Base-by-base conservation (phyloP, 2,888 invertebrate genomes). In the Myathropa florea region DNA sequence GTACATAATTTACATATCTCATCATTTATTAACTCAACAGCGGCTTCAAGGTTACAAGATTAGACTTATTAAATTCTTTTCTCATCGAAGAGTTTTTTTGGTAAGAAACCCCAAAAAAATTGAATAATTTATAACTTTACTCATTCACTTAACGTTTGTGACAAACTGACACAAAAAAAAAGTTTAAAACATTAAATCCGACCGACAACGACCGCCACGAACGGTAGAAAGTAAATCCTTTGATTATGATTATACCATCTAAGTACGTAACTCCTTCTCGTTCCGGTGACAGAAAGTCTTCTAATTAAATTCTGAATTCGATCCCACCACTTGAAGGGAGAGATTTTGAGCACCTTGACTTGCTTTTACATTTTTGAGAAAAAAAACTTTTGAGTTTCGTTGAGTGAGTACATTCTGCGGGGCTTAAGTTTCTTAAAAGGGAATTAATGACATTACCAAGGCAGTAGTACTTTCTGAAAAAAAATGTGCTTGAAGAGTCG, bases 271-370 rank as follows among this genome's bases (percentile, higher is more conserved):
- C 46, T 60, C 24, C 53, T 24, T n/a, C 6, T 46, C 23, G 3
- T 60, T 18, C 30, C 39, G 39, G 30, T 36, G 61, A 23, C 39
- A 68, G 55, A 57, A 36, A 70, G 36, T 39, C 64, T 70, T 70
- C 70, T 78, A 70, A 70, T 70, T 78, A 70, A 64, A 71, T 78
- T 78, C 70, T 78, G 57, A 64, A 78, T 78, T 78, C 78, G 70
- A 57, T 70, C 63, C 57, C 23, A 36, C 39, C 57, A 57, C 55
- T 70, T 39, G 39, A 28, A 36, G 70, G 57, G 57, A 64, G 21
- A 64, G n/a, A 21, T 23, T 64, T 70, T 39, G 39, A 63, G 39
- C n/a, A 78, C 70, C 68, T 55, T 36, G 26, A 61, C 9, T 33
- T 30, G 3, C 39, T 39, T 39, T 39, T 39, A 39, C 12, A 39